Evolutionary conservation across 2,888 invertebrate genomes (phyloP).

Genomic region (Margaritifera margaritifera): DNA sequence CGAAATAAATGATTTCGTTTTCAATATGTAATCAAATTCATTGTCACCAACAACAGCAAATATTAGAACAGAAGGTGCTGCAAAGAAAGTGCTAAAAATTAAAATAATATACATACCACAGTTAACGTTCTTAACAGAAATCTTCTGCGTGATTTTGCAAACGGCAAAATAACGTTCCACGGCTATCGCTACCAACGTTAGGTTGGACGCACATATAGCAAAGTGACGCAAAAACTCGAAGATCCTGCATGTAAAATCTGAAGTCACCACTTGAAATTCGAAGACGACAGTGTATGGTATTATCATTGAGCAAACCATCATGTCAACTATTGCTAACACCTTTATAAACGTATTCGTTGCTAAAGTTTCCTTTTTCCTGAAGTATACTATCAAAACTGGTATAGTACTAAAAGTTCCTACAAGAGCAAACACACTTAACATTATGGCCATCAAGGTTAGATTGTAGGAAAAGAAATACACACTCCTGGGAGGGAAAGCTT

Average conservation of each 20-base stretch:
- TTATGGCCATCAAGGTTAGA: constrained; percentile 19
- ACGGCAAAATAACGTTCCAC: constrained; percentile 58
- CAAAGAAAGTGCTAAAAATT: constrained; percentile 35
- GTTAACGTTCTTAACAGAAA: constrained; percentile 42
- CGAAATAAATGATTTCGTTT: constrained; percentile 39
- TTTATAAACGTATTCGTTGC: constrained; percentile 58
- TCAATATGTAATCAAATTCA: constrained; percentile 41
- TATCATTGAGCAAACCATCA: constrained; percentile 47
- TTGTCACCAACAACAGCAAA: constrained; percentile 49
- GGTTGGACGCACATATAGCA: constrained; percentile 43
- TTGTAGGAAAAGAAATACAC: too few relatives aligned
- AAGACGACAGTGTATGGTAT: constrained; percentile 59
- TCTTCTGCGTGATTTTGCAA: constrained; percentile 42
- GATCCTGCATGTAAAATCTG: constrained; percentile 45
- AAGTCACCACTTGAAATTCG: constrained; percentile 51
- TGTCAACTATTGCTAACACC: constrained; percentile 51
- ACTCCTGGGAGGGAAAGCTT: not conserved
- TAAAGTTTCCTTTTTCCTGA: constrained; percentile 39
- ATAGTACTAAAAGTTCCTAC: constrained; percentile 53
- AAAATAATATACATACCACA: constrained; percentile 41
- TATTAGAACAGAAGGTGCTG: constrained; percentile 44
- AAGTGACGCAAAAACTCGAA: constrained; percentile 56
- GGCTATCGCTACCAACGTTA: constrained; percentile 56
- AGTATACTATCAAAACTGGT: constrained; percentile 53
- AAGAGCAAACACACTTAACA: constrained; percentile 39